These are phyloP conservation scores for Urocolius indicus DNA, from an alignment of 2,113 vertebrate species.

Conservation along the genomic window DNA sequence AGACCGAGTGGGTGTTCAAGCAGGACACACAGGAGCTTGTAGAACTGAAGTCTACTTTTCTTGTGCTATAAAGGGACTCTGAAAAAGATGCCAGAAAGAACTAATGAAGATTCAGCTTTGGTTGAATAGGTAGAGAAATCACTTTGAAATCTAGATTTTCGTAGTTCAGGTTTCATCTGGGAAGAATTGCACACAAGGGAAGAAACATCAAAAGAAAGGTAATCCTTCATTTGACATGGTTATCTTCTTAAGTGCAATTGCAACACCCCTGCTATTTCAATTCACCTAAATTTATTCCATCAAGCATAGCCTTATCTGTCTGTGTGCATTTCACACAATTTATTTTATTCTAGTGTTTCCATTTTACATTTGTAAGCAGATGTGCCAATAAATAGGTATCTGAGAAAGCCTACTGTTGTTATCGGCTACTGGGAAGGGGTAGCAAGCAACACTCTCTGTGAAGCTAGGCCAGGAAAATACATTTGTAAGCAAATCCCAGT, in stretches of 20 bases:
- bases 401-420: not conserved
- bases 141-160: constrained; percentile 37
- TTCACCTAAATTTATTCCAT: constrained; percentile 38
- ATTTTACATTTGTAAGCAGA: constrained; percentile 5
- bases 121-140: not conserved
- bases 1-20: not conserved
- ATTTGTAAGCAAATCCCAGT: not conserved
- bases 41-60: not conserved
- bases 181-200: constrained; percentile 20
- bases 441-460: not conserved
- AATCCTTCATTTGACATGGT: constrained; percentile 47
- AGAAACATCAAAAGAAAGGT: constrained; percentile 19
- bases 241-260: constrained; percentile 30
- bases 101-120: not conserved
- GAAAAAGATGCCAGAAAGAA: not conserved
- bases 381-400: not conserved
- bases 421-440: not conserved
- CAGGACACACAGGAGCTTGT: not conserved
- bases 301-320: not conserved
- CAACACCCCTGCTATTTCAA: constrained; percentile 32
- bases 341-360: constrained; percentile 15
- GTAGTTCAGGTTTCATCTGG: constrained; percentile 28
- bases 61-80: not conserved
- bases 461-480: not conserved
- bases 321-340: not conserved